Percentiles rank a stretch among this genome's conserved stretches.
phyloP scores from a whole-genome alignment of 2,888 invertebrate species.

The Sthenelais limicola region DNA sequence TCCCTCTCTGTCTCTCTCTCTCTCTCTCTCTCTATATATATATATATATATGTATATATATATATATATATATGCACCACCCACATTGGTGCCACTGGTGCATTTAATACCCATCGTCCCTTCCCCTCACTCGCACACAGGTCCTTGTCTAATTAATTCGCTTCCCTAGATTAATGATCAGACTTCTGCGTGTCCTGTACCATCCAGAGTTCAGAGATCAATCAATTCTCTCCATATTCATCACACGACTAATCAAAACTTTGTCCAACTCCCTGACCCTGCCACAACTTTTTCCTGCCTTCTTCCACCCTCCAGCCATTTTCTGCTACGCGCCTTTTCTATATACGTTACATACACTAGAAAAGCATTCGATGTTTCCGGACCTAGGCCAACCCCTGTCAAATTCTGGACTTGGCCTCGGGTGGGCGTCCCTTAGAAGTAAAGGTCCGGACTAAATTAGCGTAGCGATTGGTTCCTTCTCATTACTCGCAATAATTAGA shows the following conservation, averaged over 20 bases:
- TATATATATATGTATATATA: conserved; percentile 7
- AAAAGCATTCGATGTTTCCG: no score
- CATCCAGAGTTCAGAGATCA: conserved; percentile 27
- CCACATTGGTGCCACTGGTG: no score
- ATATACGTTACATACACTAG: conserved; percentile 15
- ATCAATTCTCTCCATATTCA: conserved; percentile 32
- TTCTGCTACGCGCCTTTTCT: background rate
- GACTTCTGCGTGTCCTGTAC: background rate
- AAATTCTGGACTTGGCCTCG: background rate
- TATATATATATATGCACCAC: background rate
- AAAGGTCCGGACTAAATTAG: conserved; percentile 27
- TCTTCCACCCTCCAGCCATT: background rate
- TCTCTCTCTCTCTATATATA: conserved; percentile 4
- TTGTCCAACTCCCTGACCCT: conserved; percentile 18
- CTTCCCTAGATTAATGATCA: conserved; percentile 34
- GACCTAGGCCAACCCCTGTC: no score
- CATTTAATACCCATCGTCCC: background rate
- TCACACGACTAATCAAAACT: conserved; percentile 37
- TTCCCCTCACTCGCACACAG: background rate
- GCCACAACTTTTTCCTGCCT: conserved; percentile 19
- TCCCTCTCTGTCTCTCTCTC: no score
- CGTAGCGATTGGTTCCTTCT: conserved; percentile 22
- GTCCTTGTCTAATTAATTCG: conserved; percentile 12
- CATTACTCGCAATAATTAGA: conserved; percentile 34
- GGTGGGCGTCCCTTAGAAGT: background rate